Base-by-base conservation (phyloP, 2,797 vertebrate genomes). In the Onychomys leucogaster region DNA sequence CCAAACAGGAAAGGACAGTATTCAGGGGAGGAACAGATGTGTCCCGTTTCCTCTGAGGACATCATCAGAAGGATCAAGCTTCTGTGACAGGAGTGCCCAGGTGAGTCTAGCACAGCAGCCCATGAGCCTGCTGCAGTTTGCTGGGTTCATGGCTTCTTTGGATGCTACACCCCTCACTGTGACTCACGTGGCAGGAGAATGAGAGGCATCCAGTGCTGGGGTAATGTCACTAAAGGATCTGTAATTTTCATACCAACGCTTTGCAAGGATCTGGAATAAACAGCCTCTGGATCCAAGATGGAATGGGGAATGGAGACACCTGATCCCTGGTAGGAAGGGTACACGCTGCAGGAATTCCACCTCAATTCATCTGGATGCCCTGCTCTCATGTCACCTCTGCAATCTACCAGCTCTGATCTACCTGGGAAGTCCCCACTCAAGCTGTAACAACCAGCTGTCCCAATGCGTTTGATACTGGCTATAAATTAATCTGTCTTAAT, bases 401-500 rank as follows among this genome's bases (percentile, higher is more conserved):
- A n/a, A 55, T 11, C 34, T 6, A 43, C 61, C 75, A 29, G 43
- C n/a, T 85, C 76, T 43, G 12, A 25, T 59, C 89, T 69, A 71
- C 77, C 81, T 16, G 4, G 16, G 1, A 85, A 34, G 5, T 93
- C 94, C 65, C 37, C 34, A 3, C 89, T 84, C 69, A 80, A 34
- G 59, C 65, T 9, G 25, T 67, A 82, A 96, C 85, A 98, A 97
- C 0, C 6, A 96, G 69, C 52, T 96, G 84, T 78, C 95, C 77
- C 59, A 76, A 2, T 78, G 63, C 55, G 34, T 19, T 73, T 92
- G 55, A 11, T 71, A 61, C 73, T 46, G 1, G 0, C 27, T 95
- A 88, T 97, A 97, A 98, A 98, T 98, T 95, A 96, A 98, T 97
- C 88, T 89, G 23, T 96, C 95, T 96, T 97, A 97, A 98, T 96